phyloP scores from a whole-genome alignment of 2,797 vertebrate species.

The Falco peregrinus region DNA sequence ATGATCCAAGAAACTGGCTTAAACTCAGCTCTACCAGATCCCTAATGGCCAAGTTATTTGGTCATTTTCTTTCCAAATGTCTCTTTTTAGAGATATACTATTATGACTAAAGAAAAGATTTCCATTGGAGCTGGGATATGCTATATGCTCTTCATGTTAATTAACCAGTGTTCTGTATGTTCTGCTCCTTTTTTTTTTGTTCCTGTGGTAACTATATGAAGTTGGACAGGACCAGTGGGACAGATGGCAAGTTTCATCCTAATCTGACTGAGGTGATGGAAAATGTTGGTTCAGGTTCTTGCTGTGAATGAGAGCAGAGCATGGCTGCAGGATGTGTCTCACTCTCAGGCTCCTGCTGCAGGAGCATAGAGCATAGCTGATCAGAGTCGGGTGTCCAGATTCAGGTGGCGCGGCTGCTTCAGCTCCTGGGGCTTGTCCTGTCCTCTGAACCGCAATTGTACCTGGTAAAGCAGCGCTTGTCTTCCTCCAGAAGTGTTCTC shows the following conservation, averaged over 20 bases:
- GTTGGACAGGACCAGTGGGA: background rate
- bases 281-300: background rate
- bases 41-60: background rate
- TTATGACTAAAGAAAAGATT: background rate
- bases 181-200: background rate
- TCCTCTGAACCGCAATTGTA: background rate
- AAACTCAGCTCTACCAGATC: background rate
- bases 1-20: background rate
- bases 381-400: background rate
- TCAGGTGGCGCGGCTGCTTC: fast-evolving
- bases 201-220: background rate
- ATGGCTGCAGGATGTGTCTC: background rate
- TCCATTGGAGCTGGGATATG: background rate
- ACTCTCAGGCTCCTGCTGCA: background rate
- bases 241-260: background rate
- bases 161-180: background rate
- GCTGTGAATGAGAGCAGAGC: background rate
- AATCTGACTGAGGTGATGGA: background rate
- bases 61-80: background rate
- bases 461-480: background rate
- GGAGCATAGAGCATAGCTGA: background rate
- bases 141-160: background rate
- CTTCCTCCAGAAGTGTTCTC: background rate
- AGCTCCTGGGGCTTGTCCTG: background rate
- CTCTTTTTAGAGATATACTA: background rate